Base-by-base conservation (phyloP, 1,140 invertebrate genomes). In the Drosophila bocki region DNA sequence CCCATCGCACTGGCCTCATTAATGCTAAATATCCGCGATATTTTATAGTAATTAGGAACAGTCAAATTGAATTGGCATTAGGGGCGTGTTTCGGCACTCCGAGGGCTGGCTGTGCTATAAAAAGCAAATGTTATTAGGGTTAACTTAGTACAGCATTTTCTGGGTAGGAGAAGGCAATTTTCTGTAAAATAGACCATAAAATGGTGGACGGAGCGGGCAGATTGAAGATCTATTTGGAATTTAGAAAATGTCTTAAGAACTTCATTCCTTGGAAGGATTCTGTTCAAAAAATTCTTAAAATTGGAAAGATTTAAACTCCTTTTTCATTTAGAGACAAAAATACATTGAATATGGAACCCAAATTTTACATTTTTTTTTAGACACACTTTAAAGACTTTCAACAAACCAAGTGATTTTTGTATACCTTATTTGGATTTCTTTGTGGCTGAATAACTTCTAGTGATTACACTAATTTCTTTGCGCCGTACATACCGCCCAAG, bases 31-130 rank as follows among this genome's bases (percentile, higher is more conserved):
- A 80, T 74, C 71, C 42, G 61, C 61, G 59, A 87, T 87, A 83
- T 80, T 83, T 87, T 87, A 83, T 70, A 65, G 77, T 80, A 87
- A 87, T 87, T 88, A 83, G 76, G 48, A 54, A 42, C 58, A 83
- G 57, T 83, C 51, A 87, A 87, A 80, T 87, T 78, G 44, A 78
- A 79, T 80, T 65, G 75, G 75, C 67, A 72, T 63, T 50, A 76
- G 54, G 54, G 54, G 61, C 47, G 63, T 75, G 71, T 39, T 53
- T 41, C 22, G 15, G n/a, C 39, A 26, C 32, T 47, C 7, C 67
- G 4, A 15, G 26, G 12, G 7, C 15, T 26, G 42, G 29, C 37
- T 50, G 26, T 17, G 72, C 72, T 77, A 77, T 77, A 76, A 77
- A 77, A 77, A 77, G 72, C 47, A 77, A 77, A 67, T 76, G 70